Evolutionary conservation across 2,113 vertebrate genomes (phyloP).

Genomic region (Gavia stellata): DNA sequence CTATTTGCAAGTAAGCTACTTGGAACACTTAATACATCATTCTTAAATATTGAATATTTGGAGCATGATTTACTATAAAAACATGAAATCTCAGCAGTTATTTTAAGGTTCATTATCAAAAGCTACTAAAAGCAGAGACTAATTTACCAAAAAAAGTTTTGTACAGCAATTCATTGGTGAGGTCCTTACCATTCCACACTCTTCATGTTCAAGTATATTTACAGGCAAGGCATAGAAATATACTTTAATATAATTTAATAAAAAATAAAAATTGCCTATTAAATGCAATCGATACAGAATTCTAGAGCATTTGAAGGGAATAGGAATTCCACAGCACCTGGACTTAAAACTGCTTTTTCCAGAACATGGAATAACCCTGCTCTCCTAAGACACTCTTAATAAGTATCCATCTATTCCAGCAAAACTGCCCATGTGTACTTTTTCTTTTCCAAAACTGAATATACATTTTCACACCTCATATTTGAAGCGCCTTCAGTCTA

Average conservation of each 20-base stretch:
- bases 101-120: neutral
- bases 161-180: neutral
- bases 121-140: neutral
- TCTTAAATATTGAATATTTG: neutral
- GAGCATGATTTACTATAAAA: neutral
- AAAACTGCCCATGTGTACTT: neutral
- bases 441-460: neutral
- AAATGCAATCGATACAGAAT: neutral
- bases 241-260: neutral
- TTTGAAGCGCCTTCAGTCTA: neutral
- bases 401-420: neutral
- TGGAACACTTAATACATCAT: neutral
- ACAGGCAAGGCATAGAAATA: neutral
- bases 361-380: neutral
- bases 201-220: neutral
- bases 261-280: neutral
- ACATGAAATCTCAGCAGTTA: neutral
- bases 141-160: neutral
- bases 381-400: neutral
- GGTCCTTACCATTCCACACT: neutral
- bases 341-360: neutral
- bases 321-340: neutral
- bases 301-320: neutral
- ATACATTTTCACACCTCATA: neutral
- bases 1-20: neutral